Percentiles rank a stretch among this genome's conserved stretches.
These are phyloP conservation scores for Chionomys nivalis DNA, from an alignment of 2,113 vertebrate species.

Conservation along the genomic window DNA sequence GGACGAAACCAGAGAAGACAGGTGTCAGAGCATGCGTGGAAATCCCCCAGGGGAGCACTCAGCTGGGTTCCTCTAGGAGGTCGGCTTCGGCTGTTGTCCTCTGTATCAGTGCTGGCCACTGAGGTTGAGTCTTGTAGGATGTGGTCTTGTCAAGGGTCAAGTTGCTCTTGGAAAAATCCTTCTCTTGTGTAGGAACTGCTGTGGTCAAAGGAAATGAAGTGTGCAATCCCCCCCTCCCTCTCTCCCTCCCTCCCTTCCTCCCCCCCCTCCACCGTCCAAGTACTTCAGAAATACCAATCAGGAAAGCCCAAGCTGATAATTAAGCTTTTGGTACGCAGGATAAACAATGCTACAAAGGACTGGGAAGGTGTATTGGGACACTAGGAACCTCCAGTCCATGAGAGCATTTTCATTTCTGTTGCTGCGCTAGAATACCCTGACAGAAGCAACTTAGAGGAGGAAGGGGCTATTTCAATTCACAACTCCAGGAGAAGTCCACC, in stretches of 20 bases:
- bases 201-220: not conserved
- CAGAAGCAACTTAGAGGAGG: not conserved
- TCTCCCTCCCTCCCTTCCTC: not conserved
- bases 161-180: constrained; percentile 29
- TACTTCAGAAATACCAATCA: not conserved
- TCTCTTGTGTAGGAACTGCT: not conserved
- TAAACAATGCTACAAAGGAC: not conserved
- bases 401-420: not conserved
- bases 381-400: not conserved
- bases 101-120: not conserved
- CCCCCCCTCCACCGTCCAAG: too few species aligned
- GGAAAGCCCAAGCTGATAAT: not conserved
- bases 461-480: not conserved
- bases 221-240: not conserved
- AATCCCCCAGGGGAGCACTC: not conserved
- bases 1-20: not conserved
- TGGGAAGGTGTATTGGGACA: too few species aligned
- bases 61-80: not conserved
- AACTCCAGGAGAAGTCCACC: not conserved
- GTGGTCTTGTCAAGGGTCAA: not conserved
- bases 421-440: not conserved
- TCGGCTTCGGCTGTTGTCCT: not conserved
- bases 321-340: not conserved
- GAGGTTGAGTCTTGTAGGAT: not conserved
- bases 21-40: not conserved